phyloP scores from a whole-genome alignment of 2,888 invertebrate species.

The Campopleginae sp. region DNA sequence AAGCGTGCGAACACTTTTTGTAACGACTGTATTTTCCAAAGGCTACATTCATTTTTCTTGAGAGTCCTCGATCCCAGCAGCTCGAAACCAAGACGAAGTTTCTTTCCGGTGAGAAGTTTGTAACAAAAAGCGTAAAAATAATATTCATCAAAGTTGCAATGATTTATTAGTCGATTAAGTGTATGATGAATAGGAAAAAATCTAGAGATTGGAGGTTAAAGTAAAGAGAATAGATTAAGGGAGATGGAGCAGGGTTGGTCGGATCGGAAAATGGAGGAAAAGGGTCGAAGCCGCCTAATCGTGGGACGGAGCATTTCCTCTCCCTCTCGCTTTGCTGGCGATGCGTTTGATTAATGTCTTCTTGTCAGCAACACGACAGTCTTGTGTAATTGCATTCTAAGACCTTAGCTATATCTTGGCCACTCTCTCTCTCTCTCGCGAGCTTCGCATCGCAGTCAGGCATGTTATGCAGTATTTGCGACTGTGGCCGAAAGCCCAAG shows the following conservation, averaged over 20 bases:
- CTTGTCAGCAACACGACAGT: conserved; percentile 68
- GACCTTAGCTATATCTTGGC: conserved; percentile 18
- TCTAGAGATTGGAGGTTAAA: background rate
- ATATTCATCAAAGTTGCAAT: conserved; percentile 22
- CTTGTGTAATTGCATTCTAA: conserved; percentile 67
- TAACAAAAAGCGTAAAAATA: background rate
- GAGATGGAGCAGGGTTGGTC: background rate
- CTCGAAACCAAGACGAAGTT: too few relatives aligned
- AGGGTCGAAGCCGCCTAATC: conserved; percentile 61
- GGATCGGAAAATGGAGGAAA: conserved; percentile 2
- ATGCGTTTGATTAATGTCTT: conserved; percentile 67
- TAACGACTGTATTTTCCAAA: too few relatives aligned
- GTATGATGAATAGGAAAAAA: conserved; percentile 44
- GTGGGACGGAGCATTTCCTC: conserved; percentile 35
- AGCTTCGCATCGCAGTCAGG: conserved; percentile 8
- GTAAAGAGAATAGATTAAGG: background rate
- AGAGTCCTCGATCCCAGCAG: too few relatives aligned
- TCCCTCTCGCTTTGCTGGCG: conserved; percentile 5
- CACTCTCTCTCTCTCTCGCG: conserved; percentile 16
- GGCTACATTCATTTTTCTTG: too few relatives aligned
- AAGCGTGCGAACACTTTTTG: too few relatives aligned
- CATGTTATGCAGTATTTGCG: background rate
- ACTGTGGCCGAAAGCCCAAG: conserved; percentile 23
- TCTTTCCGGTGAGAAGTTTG: background rate
- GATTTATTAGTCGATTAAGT: conserved; percentile 30